Evolutionary conservation across 2,888 invertebrate genomes (phyloP), one percentile per base, ranked within the genome.

Genomic region (Lomographa bimaculata): DNA sequence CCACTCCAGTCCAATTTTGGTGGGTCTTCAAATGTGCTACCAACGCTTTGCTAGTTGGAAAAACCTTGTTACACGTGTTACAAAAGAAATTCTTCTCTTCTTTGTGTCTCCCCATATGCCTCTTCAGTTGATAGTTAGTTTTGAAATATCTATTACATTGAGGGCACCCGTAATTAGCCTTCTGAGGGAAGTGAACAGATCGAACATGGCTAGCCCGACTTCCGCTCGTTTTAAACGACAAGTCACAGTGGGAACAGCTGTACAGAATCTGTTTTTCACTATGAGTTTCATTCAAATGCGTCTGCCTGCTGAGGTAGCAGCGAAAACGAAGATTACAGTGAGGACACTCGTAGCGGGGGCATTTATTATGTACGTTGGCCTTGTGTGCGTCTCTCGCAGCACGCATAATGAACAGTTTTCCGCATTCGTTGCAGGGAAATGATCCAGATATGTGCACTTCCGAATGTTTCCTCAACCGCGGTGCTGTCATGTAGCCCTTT

Each of bases 401-500:
- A 3, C 84, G 69, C 77, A 80, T 79, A 0, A 64, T 69, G 30
- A 87, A 89, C 0, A 74, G 60, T 21, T 69, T 68, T 0, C 69
- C 79, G 42, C 87, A 89, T 36, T 76, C 72, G 17, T 78, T 72
- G 45, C 87, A 89, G 0, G 84, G 74, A 34, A 86, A 87, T 1
- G 77, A 72, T 0, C 87, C 87, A 1, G 73, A 71, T 9, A 81
- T 68, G 24, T 89, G 87, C 0, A 81, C 77, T 54, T 85, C 85
- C 0, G 79, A 76, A 55, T 89, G 87, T 50, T 84, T 86, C n/a
- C 85, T 71, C 33, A 87, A 37, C 8, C 87, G 66, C 0, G 73
- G 73, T 1, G 78, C 81, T 0, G 87, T 83, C 84, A 86, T 85
- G 36, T 77, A 89, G 0, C 85, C 87, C 47, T 87, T 87, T 0